phyloP scores from a whole-genome alignment of 2,797 vertebrate species.

The Sebastes miniatus region DNA sequence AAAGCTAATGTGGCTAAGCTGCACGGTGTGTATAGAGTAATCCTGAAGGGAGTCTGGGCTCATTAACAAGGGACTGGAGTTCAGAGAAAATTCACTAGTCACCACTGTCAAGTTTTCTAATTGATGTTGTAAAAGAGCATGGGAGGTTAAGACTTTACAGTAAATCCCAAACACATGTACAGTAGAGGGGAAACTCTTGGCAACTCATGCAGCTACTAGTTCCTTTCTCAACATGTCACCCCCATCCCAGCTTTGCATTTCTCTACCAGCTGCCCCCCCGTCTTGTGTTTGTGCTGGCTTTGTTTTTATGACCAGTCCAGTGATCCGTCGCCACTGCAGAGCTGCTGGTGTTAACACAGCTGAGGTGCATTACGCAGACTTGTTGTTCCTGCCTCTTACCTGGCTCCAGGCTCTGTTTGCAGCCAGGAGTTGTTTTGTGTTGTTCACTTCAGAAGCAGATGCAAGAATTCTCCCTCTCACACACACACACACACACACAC shows the following conservation, averaged over 20 bases:
- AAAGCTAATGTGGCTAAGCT: conserved; percentile 70
- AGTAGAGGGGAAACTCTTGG: conserved; percentile 19
- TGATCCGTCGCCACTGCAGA: conserved; percentile 74
- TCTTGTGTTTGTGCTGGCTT: conserved; percentile 64
- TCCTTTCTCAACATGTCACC: conserved; percentile 28
- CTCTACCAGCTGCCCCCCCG: conserved; percentile 14
- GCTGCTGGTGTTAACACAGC: conserved; percentile 83
- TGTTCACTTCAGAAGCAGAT: conserved; percentile 44
- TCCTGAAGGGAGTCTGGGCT: conserved; percentile 69
- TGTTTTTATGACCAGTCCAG: conserved; percentile 79
- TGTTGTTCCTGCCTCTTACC: conserved; percentile 77
- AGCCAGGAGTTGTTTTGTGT: conserved; percentile 51
- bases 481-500: neutral
- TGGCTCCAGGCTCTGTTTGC: conserved; percentile 69
- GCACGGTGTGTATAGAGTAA: conserved; percentile 59
- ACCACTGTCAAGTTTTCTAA: conserved; percentile 26
- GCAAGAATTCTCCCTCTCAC: conserved; percentile 2
- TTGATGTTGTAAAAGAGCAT: conserved; percentile 36
- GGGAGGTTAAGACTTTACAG: conserved; percentile 31
- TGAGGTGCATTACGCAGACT: conserved; percentile 76
- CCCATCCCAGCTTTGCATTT: conserved; percentile 18
- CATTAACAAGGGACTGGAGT: conserved; percentile 57
- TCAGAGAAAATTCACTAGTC: conserved; percentile 54
- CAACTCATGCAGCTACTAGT: neutral
- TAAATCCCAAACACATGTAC: conserved; percentile 34